Evolutionary conservation across 2,797 vertebrate species (phyloP), one percentile per base, ranked within the genome.

Genomic region (Euthynnus affinis): DNA sequence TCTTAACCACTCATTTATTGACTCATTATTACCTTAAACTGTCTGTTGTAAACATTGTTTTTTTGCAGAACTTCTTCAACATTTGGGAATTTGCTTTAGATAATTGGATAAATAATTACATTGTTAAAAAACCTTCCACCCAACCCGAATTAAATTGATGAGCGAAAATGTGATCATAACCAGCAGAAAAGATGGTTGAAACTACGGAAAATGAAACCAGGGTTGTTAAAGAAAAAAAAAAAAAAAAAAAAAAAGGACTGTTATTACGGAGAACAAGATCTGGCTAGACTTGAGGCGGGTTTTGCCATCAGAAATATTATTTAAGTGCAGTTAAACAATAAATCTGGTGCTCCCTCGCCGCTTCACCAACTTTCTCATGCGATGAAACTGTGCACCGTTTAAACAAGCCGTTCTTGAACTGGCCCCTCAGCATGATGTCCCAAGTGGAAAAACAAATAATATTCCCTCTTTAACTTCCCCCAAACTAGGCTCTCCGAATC

Each of bases 41-140:
- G 51, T 22, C 53, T 25, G 57, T 23, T 53, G 49, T 65, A 48
- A 62, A 58, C 49, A 57, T 53, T 51, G 5, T 32, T 42, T 44
- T 60, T 52, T 40, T 57, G 13, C 17, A 64, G 44, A 55, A 22
- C 18, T 32, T 22, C 20, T 67, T 49, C 27, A 51, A 12, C 32
- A 46, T 22, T 46, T n/a, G n/a, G 4, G 9, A 40, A 48, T 49
- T 34, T 13, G 22, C n/a, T 49, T 37, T 23, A 23, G 3, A 37
- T 34, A 58, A 58, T 25, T 14, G 18, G 7, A 44, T n/a, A 1
- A 68, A 17, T 29, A 32, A 5, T 25, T 10, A 40, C 1, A 15
- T 23, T 5, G 22, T n/a, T 44, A 32, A n/a, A 29, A 46, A 46
- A 57, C 12, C 25, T 23, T 7, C 57, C 25, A 44, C 2, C 13